A percentile compares a stretch with the other conserved stretches of the same genome.
Evolutionary conservation across 2,113 vertebrate species (phyloP).

Genomic region (Alethe diademata): DNA sequence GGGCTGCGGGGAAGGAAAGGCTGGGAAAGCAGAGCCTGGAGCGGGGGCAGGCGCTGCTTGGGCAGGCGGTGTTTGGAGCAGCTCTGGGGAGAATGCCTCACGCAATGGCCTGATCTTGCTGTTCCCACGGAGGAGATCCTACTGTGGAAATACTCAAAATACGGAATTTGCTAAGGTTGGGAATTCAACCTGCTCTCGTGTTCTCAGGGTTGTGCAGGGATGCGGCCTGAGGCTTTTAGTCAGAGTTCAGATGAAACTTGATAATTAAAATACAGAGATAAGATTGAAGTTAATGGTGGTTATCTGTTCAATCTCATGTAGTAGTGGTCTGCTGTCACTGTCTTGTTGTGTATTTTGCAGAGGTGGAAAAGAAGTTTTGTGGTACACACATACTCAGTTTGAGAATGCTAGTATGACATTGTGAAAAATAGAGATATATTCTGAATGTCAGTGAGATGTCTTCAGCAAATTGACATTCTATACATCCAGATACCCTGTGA

Average conservation of each 20-base stretch:
- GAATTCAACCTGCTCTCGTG: background rate
- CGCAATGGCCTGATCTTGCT: background rate
- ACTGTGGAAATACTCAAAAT: background rate
- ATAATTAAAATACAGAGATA: background rate
- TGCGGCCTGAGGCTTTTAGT: background rate
- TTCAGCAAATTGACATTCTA: background rate
- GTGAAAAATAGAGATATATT: background rate
- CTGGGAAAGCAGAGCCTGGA: background rate
- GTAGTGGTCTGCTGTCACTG: background rate
- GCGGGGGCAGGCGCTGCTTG: rapidly evolving
- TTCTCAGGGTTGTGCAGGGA: background rate
- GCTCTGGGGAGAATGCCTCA: no score
- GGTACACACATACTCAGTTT: background rate
- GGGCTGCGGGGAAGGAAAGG: background rate
- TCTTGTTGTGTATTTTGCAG: background rate
- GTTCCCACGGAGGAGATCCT: background rate
- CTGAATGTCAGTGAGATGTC: background rate
- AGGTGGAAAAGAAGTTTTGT: background rate
- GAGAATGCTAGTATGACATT: background rate
- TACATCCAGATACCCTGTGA: background rate
- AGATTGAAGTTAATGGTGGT: background rate
- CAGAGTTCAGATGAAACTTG: background rate
- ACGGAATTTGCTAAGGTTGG: background rate
- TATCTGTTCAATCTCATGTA: background rate
- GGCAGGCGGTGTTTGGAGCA: background rate